Evolutionary conservation across 1,140 invertebrate species (phyloP).

Genomic region (Brachionus asplanchnoidis): DNA sequence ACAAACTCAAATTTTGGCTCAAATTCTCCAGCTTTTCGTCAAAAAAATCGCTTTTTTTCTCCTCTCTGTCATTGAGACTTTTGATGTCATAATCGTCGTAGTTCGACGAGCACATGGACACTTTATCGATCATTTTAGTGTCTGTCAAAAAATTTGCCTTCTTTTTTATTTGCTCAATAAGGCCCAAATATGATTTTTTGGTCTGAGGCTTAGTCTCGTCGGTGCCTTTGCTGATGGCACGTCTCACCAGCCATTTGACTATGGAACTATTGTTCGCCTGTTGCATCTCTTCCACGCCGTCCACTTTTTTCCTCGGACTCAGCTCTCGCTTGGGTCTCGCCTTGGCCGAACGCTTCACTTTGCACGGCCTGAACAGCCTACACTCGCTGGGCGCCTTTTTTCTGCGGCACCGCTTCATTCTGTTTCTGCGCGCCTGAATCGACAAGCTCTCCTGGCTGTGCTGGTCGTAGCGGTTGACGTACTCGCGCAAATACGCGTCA

Average conservation of each 20-base stretch:
- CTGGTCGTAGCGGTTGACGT: constrained; percentile 16
- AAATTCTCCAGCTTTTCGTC: constrained; percentile 23
- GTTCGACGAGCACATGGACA: constrained; percentile 29
- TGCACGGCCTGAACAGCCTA: neutral
- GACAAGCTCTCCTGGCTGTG: neutral
- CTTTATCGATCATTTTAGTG: constrained; percentile 35
- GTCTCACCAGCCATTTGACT: neutral
- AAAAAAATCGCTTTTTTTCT: neutral
- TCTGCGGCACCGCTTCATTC: neutral
- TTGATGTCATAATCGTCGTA: constrained; percentile 23
- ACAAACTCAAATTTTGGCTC: constrained; percentile 8
- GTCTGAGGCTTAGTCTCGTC: neutral
- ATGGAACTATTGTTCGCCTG: neutral
- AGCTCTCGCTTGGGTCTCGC: neutral
- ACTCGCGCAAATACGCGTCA: constrained; percentile 37
- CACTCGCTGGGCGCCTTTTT: neutral
- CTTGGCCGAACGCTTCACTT: neutral
- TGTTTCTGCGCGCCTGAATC: neutral
- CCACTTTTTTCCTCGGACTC: neutral
- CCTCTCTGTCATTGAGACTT: neutral
- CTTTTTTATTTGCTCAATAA: constrained; percentile 24
- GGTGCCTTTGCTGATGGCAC: neutral
- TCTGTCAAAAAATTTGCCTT: constrained; percentile 19
- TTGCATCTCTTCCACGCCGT: neutral
- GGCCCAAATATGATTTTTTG: neutral